Evolutionary conservation across 2,113 vertebrate genomes (phyloP), one percentile per base, ranked within the genome.

Genomic region (Ctenomys sociabilis): DNA sequence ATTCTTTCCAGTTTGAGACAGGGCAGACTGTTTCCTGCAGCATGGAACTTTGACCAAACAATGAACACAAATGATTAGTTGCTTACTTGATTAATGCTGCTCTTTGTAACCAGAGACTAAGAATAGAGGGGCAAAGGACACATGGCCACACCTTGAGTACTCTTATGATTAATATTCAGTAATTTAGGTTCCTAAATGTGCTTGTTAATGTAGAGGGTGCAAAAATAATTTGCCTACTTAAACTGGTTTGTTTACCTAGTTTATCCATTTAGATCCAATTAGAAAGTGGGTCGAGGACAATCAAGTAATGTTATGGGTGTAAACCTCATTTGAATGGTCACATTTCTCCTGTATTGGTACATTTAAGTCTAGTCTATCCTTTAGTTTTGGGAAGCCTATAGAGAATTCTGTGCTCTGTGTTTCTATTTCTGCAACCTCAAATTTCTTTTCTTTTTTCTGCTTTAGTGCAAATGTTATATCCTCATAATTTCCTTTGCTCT

Each of bases 211-310:
- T 9, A 90, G 59, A 94, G 6, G 17, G 68, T 40, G 82, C 70
- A 90, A 97, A 95, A 94, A 85, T 87, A 93, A 95, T 45, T 83
- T 92, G 22, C 77, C 45, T 87, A 66, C 19, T 78, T 93, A 80
- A 80, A 30, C 8, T 84, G 81, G 78, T 57, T 93, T 92, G 7
- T 88, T 87, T 91, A 82, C 81, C 43, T 88, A 59, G 24, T 63
- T 89, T 94, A 90, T 68, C 37, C 54, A 61, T 61, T 63, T 95
- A 66, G 78, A 35, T 19, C 57, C 81, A 95, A 90, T 91, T 95
- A 91, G 52, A 96, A 94, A 95, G 86, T 52, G 43, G 81, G 52
- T 54, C 43, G 87, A 91, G 26, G 73, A 24, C 2, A n/a, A 30
- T 52, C 54, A 80, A 95, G 22, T 88, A 82, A 81, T 78, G 30